Base-by-base conservation (phyloP, 35 echinoderm and acorn worm species). In the Apostichopus californicus region DNA sequence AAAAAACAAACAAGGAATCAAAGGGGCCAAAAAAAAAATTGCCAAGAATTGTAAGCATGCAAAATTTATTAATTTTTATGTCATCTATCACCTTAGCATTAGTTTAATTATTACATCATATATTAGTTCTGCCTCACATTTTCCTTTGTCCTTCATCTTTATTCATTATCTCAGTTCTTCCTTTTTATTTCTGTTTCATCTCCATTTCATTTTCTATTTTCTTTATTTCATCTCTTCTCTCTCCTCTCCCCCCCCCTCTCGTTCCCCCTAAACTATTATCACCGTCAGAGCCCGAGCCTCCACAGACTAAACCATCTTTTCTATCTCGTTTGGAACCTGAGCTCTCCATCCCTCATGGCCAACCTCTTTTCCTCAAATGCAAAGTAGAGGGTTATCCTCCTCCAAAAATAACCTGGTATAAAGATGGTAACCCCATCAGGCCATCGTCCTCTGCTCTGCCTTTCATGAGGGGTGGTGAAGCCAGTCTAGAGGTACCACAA, bases 351-450 rank as follows among this genome's bases (percentile, higher is more conserved):
- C 86, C 86, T n/a, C 86, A 89, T 72, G 63, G 61, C 52, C 23
- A 68, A 72, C 86, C 86, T 54, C 86, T 89, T 24, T 89, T 72
- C 86, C 86, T 89, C 86, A 89, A 92, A 72, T 92, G 90, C 28
- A 80, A 81, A 70, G 90, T 92, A 54, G 79, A 81, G 81, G 90
- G 90, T 83, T 79, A 92, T n/a, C 90, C 90, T 9, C 77, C 77
- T 70, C 90, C 90, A 18, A 68, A 83, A 82, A 54, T 92, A 70
- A 81, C 90, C 22, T 92, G 90, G 90, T 92, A 81, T 55, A 92
- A 81, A 81, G 78, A 92, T 83, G 90, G 90, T 64, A 63, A 5
- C 23, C 90, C 90, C 64, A 73, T 89, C 6, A 17, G 5, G 14
- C 86, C 86, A 5, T 60, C 64, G 12, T 89, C 86, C 8, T 64